These are phyloP conservation scores for Calephelis nemesis DNA, from an alignment of 1,140 invertebrate species.

Conservation along the genomic window DNA sequence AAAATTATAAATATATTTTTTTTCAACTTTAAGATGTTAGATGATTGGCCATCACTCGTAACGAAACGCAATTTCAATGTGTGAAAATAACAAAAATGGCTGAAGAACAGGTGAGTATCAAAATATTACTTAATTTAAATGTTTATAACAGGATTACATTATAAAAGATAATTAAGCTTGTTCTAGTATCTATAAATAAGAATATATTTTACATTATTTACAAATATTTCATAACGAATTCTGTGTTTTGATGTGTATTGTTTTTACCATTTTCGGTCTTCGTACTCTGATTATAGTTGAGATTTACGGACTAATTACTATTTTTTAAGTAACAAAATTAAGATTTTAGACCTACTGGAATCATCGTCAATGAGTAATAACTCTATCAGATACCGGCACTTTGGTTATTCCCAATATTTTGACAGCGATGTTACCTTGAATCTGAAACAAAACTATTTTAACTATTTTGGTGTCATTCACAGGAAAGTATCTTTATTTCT, in stretches of 20 bases:
- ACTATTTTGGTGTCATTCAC: constrained; percentile 11
- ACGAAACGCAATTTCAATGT: constrained; percentile 69
- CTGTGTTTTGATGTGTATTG: not conserved
- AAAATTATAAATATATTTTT: too few species aligned
- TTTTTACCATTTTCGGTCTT: not conserved
- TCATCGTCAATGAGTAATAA: not conserved
- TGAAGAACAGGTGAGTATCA: constrained; percentile 75
- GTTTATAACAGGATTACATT: constrained; percentile 56
- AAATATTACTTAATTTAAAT: constrained; percentile 60
- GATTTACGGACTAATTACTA: not conserved
- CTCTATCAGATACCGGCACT: constrained; percentile 43
- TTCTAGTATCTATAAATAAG: not conserved
- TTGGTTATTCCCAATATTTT: constrained; percentile 55
- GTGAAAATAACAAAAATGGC: constrained; percentile 77
- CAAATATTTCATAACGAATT: not conserved
- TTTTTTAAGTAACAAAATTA: not conserved
- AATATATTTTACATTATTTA: constrained; percentile 2
- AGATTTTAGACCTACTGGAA: not conserved
- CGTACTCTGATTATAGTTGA: not conserved
- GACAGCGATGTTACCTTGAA: constrained; percentile 32
- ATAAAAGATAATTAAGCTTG: not conserved
- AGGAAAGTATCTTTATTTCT: not conserved
- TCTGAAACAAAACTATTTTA: not conserved
- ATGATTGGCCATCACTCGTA: constrained; percentile 13
- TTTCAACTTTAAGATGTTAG: too few species aligned